These are phyloP conservation scores for Marmota flaviventris DNA, from an alignment of 2,113 vertebrate genomes.

Conservation along the genomic window DNA sequence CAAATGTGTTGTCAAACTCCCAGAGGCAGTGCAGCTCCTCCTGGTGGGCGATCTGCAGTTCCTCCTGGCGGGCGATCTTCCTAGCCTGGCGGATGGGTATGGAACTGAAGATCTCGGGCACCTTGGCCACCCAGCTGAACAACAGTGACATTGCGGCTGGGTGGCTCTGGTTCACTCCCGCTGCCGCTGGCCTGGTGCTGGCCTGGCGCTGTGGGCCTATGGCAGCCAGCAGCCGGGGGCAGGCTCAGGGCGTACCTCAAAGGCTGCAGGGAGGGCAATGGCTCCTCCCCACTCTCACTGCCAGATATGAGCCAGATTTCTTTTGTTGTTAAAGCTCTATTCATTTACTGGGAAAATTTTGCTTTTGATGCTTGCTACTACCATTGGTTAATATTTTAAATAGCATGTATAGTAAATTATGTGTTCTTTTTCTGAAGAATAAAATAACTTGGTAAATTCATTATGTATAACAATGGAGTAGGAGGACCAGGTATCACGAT, in stretches of 20 bases:
- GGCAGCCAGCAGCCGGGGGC: too few relatives aligned
- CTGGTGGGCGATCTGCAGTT: conserved; percentile 93
- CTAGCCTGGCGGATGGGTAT: conserved; percentile 94
- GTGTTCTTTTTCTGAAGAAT: background rate
- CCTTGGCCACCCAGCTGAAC: conserved; percentile 81
- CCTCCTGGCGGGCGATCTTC: conserved; percentile 95
- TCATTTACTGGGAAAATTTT: background rate
- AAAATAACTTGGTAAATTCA: background rate
- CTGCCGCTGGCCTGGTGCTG: too few relatives aligned
- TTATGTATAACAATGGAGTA: background rate
- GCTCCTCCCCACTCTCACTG: too few relatives aligned
- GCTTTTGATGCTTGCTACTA: background rate
- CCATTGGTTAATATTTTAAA: background rate
- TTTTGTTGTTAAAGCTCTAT: background rate
- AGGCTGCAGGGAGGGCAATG: too few relatives aligned
- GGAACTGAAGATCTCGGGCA: conserved; percentile 96
- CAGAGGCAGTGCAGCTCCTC: conserved; percentile 91
- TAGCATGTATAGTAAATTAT: background rate
- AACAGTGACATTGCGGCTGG: too few relatives aligned
- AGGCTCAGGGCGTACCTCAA: too few relatives aligned
- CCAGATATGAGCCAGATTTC: background rate
- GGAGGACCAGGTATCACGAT: background rate
- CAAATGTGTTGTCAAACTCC: conserved; percentile 90
- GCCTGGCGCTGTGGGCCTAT: too few relatives aligned
- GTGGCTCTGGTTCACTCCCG: too few relatives aligned